Base-by-base conservation (phyloP, 2,888 invertebrate genomes). In the Nowickia ferox region DNA sequence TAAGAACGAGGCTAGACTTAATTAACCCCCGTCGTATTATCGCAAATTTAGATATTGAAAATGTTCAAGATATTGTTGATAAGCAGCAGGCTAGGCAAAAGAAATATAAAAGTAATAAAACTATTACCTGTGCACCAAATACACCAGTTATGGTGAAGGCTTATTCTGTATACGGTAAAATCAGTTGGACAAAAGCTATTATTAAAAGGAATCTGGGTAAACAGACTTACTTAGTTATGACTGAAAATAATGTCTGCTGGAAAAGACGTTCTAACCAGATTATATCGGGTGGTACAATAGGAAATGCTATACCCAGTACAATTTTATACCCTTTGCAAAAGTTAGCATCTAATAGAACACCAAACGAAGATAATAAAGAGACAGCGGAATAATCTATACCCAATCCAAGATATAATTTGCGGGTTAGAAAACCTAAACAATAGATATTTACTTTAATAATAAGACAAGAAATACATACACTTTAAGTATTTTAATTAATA, bases 211-310 rank as follows among this genome's bases (percentile, higher is more conserved):
- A 19, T 30, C 55, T 80, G 38, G 71, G 79, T 19, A 79, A 53
- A 61, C 63, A 63, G 38, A n/a, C 19, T 10, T 46, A 63, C 48
- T 30, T 78, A 11, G 15, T 63, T 71, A 69, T 19, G 11, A 48
- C 38, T 53, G 40, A 8, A 51, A 55, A 63, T 42, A 48, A 17
- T 61, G 61, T 51, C n/a, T 22, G 22, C 22, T 79, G 79, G 71
- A 79, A 79, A 63, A 69, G 63, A 22, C 79, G 71, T n/a, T 44
- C 44, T 11, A 79, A 79, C 51, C 79, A 79, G 22, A 65, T 65
- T 30, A 65, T 63, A 51, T 17, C n/a, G 22, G 22, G 22, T 22
- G 22, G 22, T 22, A 22, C 22, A 22, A 2, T 22, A 22, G 22
- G 22, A 22, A 22, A 22, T 22, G 22, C 22, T 22, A 22, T 22